phyloP scores from a whole-genome alignment of 2,888 invertebrate species.

The Drosophila mulleri region DNA sequence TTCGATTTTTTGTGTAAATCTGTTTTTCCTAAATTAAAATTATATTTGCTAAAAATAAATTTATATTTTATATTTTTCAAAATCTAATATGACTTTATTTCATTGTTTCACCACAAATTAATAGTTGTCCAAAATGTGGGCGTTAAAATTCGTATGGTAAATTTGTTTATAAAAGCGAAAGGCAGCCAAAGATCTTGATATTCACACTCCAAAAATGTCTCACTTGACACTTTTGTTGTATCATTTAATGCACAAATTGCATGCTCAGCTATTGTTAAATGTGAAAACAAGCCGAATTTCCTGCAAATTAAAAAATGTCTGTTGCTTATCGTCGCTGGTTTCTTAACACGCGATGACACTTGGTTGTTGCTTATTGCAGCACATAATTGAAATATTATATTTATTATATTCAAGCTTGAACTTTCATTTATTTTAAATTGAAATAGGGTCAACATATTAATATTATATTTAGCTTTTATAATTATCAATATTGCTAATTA shows the following conservation, averaged over 20 bases:
- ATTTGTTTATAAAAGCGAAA: slow-evolving; percentile 41
- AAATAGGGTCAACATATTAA: slow-evolving; percentile 42
- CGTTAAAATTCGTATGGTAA: slow-evolving; percentile 22
- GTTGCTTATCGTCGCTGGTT: slow-evolving; percentile 12
- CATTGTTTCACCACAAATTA: background rate
- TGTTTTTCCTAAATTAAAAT: background rate
- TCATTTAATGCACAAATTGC: slow-evolving; percentile 73
- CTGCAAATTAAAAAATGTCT: slow-evolving; percentile 31
- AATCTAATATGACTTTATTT: background rate
- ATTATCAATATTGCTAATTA: slow-evolving; percentile 70
- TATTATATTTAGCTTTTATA: slow-evolving; percentile 43
- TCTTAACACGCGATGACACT: slow-evolving; percentile 63
- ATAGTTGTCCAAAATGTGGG: background rate
- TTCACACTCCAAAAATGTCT: slow-evolving; percentile 47
- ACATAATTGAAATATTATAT: slow-evolving; percentile 55
- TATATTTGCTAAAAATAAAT: background rate
- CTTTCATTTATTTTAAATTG: slow-evolving; percentile 62
- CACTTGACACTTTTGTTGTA: slow-evolving; percentile 69
- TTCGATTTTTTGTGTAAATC: too few species aligned
- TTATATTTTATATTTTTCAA: background rate
- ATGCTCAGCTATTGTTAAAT: slow-evolving; percentile 60
- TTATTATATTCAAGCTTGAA: slow-evolving; percentile 46
- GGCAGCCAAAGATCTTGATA: slow-evolving; percentile 15
- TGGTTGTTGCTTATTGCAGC: slow-evolving; percentile 22
- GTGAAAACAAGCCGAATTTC: slow-evolving; percentile 62